Percentiles rank a stretch among this genome's conserved stretches.
Evolutionary conservation across 1,140 invertebrate species (phyloP).

Genomic region (Brachionus rotundiformis): DNA sequence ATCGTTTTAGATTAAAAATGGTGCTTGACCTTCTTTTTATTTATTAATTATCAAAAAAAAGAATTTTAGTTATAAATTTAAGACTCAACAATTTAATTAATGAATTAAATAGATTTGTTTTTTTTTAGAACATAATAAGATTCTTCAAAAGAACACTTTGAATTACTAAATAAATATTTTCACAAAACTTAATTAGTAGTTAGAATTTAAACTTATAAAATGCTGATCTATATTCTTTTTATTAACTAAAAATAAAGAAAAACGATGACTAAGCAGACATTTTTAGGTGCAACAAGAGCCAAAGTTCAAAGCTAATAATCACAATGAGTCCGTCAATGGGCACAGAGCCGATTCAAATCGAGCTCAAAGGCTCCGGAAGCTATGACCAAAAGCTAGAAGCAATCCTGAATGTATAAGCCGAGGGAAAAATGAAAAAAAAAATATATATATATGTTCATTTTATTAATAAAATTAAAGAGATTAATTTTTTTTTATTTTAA

Average conservation of each 20-base stretch:
- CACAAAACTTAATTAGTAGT: no score
- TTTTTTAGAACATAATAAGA: no score
- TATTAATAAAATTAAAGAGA: neutral
- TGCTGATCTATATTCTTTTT: no score
- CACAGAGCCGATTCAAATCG: neutral
- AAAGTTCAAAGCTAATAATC: neutral
- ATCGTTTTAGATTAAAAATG: no score
- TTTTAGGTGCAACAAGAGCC: neutral
- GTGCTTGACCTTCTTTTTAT: no score
- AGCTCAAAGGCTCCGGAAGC: constrained; percentile 3
- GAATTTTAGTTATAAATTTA: neutral
- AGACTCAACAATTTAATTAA: neutral
- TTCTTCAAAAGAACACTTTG: no score
- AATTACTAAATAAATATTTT: no score
- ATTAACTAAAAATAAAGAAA: no score
- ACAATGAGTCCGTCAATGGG: neutral
- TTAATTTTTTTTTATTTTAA: neutral
- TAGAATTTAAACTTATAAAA: no score
- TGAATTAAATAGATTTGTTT: no score
- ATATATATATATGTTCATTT: neutral
- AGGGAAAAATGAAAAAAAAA: neutral
- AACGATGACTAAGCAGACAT: no score
- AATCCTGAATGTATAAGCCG: constrained; percentile 23
- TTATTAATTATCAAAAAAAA: no score
- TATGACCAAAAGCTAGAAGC: constrained; percentile 35